Conservation (phyloP, 2,888 invertebrate genomes). For the Eristalis arbustorum region DNA sequence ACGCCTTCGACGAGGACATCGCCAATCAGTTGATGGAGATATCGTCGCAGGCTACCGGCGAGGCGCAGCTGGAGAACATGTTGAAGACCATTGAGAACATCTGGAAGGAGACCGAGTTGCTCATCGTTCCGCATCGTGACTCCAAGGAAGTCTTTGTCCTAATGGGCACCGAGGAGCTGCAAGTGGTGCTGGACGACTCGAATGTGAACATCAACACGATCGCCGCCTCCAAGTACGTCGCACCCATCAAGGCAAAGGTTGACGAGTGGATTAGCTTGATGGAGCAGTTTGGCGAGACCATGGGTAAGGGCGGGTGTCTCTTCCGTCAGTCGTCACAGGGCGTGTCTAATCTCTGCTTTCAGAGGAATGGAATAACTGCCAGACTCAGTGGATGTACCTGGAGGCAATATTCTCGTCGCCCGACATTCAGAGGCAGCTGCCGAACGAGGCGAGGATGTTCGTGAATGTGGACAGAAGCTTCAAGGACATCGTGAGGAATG, state of each 20-base stretch:
- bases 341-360: background rate
- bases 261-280: slow-evolving; percentile 89
- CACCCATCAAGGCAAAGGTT: slow-evolving; percentile 89
- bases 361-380: slow-evolving; percentile 95
- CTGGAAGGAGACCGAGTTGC: slow-evolving; percentile 91
- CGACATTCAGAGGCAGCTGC: slow-evolving; percentile 95
- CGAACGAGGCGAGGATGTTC: slow-evolving; percentile 93
- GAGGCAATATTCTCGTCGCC: slow-evolving; percentile 97
- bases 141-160: slow-evolving; percentile 91
- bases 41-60: slow-evolving; percentile 93
- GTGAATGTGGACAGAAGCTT: slow-evolving; percentile 92
- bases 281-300: slow-evolving; percentile 89
- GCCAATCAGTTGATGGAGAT: slow-evolving; percentile 90
- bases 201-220: slow-evolving; percentile 93
- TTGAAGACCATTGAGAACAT: slow-evolving; percentile 91
- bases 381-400: slow-evolving; percentile 96
- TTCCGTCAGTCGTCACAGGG: background rate
- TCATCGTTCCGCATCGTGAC: slow-evolving; percentile 89
- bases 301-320: slow-evolving; percentile 82
- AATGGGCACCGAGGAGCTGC: slow-evolving; percentile 92
- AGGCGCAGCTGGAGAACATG: slow-evolving; percentile 89
- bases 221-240: slow-evolving; percentile 91
- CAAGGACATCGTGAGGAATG: slow-evolving; percentile 92
- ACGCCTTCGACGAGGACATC: slow-evolving; percentile 85
- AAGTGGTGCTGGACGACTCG: slow-evolving; percentile 90